A percentile compares a stretch with the other conserved stretches of the same genome.
These are phyloP conservation scores for Crossocerus cetratus DNA, from an alignment of 2,888 invertebrate genomes.

Conservation along the genomic window DNA sequence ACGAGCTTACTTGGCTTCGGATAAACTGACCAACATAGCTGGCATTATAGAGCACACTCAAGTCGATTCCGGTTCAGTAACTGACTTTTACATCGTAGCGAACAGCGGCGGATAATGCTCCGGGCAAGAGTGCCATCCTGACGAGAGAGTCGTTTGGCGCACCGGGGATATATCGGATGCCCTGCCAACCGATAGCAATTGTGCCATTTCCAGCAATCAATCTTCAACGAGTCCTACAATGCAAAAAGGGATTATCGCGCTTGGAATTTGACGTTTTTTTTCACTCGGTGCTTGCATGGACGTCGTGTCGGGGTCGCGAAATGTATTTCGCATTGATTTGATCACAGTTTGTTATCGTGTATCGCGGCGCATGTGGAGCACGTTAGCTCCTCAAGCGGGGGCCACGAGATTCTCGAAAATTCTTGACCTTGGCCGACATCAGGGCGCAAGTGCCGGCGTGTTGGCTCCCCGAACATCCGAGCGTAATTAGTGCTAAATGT, in stretches of 20 bases:
- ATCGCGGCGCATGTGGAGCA: neutral
- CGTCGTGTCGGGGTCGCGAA: too few species aligned
- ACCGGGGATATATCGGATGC: neutral
- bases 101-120: neutral
- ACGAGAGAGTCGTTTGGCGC: neutral
- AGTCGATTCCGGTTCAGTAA: slow-evolving; percentile 32
- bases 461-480: slow-evolving; percentile 11
- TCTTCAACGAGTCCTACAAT: neutral
- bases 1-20: slow-evolving; percentile 59
- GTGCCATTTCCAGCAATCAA: neutral
- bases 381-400: neutral
- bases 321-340: neutral
- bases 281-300: too few species aligned
- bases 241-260: neutral
- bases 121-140: neutral
- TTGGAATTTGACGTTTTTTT: neutral
- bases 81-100: neutral
- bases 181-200: neutral
- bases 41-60: slow-evolving; percentile 13
- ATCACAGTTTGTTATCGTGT: neutral
- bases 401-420: slow-evolving; percentile 8
- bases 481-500: slow-evolving; percentile 37
- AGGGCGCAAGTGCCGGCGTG: slow-evolving; percentile 4
- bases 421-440: slow-evolving; percentile 36
- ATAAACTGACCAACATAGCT: slow-evolving; percentile 51